These are phyloP conservation scores for Spea hammondii DNA, from an alignment of 2,797 vertebrate genomes.

Conservation along the genomic window DNA sequence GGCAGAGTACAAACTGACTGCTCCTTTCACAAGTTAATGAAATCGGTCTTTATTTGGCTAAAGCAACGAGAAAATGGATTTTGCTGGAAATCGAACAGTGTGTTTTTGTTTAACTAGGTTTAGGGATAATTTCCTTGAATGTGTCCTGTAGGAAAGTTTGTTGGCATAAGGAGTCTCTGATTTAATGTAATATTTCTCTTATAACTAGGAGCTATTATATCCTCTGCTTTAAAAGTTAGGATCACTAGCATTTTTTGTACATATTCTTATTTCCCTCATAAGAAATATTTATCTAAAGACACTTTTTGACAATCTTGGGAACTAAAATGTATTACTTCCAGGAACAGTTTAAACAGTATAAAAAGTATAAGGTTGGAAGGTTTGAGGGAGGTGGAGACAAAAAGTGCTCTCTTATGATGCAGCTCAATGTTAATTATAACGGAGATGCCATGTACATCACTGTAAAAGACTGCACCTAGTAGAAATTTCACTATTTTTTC, in stretches of 20 bases:
- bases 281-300: constrained; percentile 25
- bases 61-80: constrained; percentile 27
- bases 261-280: constrained; percentile 13
- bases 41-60: constrained; percentile 41
- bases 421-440: too few species aligned
- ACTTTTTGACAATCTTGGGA: background rate
- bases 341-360: background rate
- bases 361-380: too few species aligned
- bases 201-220: constrained; percentile 21
- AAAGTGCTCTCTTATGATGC: too few species aligned
- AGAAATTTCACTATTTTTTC: too few species aligned
- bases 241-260: background rate
- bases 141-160: constrained; percentile 35
- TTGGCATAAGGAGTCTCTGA: constrained; percentile 27
- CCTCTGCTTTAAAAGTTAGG: constrained; percentile 20
- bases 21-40: constrained; percentile 40
- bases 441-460: too few species aligned
- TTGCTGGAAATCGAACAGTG: constrained; percentile 31
- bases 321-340: constrained; percentile 10
- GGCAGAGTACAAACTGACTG: constrained; percentile 39
- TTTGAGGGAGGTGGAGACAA: too few species aligned
- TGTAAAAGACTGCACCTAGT: too few species aligned
- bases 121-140: constrained; percentile 44
- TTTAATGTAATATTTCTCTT: constrained; percentile 29
- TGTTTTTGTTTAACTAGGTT: constrained; percentile 46